A percentile compares a stretch with the other conserved stretches of the same genome.
These are phyloP conservation scores for Silurus glanis DNA, from an alignment of 2,113 vertebrate genomes.

Conservation along the genomic window DNA sequence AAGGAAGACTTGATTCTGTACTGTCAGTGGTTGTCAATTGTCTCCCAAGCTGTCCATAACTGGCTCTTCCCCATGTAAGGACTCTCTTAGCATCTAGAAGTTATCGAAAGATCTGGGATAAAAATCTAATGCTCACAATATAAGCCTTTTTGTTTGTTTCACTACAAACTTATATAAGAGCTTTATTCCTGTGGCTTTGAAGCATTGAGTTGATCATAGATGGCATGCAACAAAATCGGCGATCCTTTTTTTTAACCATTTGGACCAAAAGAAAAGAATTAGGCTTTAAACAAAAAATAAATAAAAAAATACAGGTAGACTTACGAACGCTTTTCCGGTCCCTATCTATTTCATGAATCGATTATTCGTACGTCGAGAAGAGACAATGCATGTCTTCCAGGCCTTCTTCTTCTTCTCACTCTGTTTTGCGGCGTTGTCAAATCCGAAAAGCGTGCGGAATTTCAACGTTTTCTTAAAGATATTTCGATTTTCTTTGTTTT, in stretches of 20 bases:
- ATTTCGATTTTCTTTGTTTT: too few relatives aligned
- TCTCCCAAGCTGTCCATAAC: slow-evolving; percentile 88
- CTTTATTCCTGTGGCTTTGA: too few relatives aligned
- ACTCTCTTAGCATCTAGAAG: slow-evolving; percentile 83
- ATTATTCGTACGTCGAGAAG: too few relatives aligned
- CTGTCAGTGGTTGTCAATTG: slow-evolving; percentile 25
- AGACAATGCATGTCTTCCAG: too few relatives aligned
- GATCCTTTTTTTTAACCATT: not conserved
- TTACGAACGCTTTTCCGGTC: too few relatives aligned
- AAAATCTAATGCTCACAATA: not conserved
- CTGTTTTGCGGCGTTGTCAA: too few relatives aligned
- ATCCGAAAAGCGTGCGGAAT: too few relatives aligned
- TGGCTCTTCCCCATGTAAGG: slow-evolving; percentile 87
- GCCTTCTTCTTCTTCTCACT: too few relatives aligned
- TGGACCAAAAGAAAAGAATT: not conserved
- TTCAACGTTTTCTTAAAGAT: too few relatives aligned
- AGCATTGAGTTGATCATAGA: not conserved
- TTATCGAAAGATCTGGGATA: slow-evolving; percentile 37
- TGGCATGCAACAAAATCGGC: not conserved
- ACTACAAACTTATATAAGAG: not conserved
- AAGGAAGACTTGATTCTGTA: slow-evolving; percentile 61
- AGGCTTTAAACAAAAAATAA: too few relatives aligned
- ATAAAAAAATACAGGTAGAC: not conserved
- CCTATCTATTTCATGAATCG: too few relatives aligned
- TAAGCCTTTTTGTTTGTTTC: not conserved